Evolutionary conservation across 2,888 invertebrate genomes (phyloP).

Genomic region (Lasioglossum lativentre): DNA sequence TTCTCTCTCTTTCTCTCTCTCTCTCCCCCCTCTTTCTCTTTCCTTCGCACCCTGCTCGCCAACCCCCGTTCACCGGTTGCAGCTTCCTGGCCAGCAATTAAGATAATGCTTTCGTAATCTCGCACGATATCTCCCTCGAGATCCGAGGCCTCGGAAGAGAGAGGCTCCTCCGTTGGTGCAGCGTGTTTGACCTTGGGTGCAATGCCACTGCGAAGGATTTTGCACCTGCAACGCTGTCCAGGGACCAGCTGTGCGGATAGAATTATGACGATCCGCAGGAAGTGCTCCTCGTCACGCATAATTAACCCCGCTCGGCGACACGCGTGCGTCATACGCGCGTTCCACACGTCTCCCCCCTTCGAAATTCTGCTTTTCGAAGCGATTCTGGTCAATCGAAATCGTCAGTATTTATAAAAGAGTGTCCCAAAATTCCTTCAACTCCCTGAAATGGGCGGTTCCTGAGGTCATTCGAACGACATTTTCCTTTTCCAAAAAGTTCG

Average conservation of each 20-base stretch:
- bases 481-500: too few species aligned
- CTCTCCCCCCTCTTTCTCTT: slow-evolving; percentile 11
- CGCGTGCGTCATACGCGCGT: neutral
- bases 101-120: slow-evolving; percentile 76
- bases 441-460: too few species aligned
- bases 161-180: slow-evolving; percentile 46
- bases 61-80: slow-evolving; percentile 33
- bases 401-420: too few species aligned
- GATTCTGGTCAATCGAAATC: neutral
- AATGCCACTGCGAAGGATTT: slow-evolving; percentile 67
- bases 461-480: too few species aligned
- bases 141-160: slow-evolving; percentile 30
- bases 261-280: slow-evolving; percentile 23
- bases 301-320: neutral
- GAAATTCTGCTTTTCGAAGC: neutral
- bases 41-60: slow-evolving; percentile 19
- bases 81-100: slow-evolving; percentile 73
- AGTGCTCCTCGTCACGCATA: slow-evolving; percentile 11
- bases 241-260: slow-evolving; percentile 37
- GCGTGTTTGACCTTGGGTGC: slow-evolving; percentile 69
- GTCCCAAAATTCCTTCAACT: too few species aligned
- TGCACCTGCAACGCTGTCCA: slow-evolving; percentile 64
- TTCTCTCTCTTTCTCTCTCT: neutral
- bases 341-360: neutral
- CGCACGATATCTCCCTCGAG: slow-evolving; percentile 67